Percentiles rank a stretch among this genome's conserved stretches.
These are phyloP conservation scores for Sarcophaga carnaria DNA, from an alignment of 2,888 invertebrate genomes.

Conservation along the genomic window DNA sequence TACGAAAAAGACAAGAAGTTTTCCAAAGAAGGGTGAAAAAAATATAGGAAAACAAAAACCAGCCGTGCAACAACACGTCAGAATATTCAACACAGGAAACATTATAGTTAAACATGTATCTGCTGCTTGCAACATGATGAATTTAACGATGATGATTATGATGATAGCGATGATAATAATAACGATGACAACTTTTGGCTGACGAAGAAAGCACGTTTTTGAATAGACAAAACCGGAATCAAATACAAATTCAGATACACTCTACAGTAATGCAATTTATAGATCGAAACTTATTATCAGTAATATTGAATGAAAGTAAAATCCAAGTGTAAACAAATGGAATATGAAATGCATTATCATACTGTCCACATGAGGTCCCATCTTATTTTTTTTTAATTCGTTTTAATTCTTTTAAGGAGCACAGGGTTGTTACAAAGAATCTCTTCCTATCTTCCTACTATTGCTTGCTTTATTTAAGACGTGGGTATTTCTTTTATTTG, in stretches of 20 bases:
- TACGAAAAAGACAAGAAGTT: not conserved
- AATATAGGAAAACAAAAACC: slow-evolving; percentile 18
- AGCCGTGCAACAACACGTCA: slow-evolving; percentile 46
- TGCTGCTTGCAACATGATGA: slow-evolving; percentile 56
- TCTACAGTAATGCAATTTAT: slow-evolving; percentile 28
- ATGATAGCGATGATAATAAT: not conserved
- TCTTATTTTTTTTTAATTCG: too few species aligned
- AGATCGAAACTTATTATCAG: not conserved
- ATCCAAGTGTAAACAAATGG: too few species aligned
- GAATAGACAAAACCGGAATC: not conserved
- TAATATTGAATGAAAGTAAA: too few species aligned
- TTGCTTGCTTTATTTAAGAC: not conserved
- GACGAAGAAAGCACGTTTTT: slow-evolving; percentile 10
- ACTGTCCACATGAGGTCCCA: too few species aligned
- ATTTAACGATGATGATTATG: slow-evolving; percentile 37
- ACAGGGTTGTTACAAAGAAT: too few species aligned
- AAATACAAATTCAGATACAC: not conserved
- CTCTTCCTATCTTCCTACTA: not conserved
- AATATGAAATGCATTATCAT: too few species aligned
- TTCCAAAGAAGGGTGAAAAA: not conserved
- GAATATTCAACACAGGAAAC: slow-evolving; percentile 63
- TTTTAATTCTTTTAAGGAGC: too few species aligned
- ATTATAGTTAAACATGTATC: slow-evolving; percentile 56
- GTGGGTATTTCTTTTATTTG: too few species aligned
- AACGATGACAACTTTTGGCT: slow-evolving; percentile 41